Conservation (phyloP, 2,888 invertebrate genomes). For the Hypolimnas misippus region DNA sequence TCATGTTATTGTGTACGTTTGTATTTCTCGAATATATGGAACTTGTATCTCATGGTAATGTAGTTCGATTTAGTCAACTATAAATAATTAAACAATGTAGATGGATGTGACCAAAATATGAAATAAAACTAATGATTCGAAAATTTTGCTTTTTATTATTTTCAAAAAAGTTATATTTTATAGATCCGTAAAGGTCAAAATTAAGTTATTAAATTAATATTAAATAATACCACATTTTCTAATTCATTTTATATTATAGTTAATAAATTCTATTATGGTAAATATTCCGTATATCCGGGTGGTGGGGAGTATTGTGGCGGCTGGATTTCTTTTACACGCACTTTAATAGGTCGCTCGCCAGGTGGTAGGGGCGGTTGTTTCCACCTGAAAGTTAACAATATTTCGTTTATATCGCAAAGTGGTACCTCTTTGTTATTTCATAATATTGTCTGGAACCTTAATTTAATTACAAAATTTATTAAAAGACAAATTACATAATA, state of each 20-base stretch:
- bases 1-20: constrained; percentile 55
- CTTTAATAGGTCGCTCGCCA: constrained; percentile 55
- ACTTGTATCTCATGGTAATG: constrained; percentile 67
- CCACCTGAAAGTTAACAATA: constrained; percentile 77
- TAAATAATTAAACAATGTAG: constrained; percentile 57
- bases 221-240: too few relatives aligned
- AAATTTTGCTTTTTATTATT: background rate
- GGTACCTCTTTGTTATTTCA: too few relatives aligned
- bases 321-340: constrained; percentile 57
- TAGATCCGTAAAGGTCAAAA: too few relatives aligned
- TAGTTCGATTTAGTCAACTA: constrained; percentile 59
- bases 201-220: too few relatives aligned
- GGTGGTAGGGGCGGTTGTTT: constrained; percentile 62
- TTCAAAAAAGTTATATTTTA: too few relatives aligned
- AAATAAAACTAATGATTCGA: constrained; percentile 48
- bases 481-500: too few relatives aligned
- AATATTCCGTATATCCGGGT: constrained; percentile 68
- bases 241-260: too few relatives aligned
- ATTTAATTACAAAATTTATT: too few relatives aligned
- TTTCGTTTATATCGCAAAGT: too few relatives aligned
- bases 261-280: too few relatives aligned
- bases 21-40: constrained; percentile 66
- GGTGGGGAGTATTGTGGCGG: constrained; percentile 75
- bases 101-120: constrained; percentile 66
- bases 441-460: too few relatives aligned